phyloP scores from a whole-genome alignment of 2,888 invertebrate species.

The Schrankia costaestrigalis region DNA sequence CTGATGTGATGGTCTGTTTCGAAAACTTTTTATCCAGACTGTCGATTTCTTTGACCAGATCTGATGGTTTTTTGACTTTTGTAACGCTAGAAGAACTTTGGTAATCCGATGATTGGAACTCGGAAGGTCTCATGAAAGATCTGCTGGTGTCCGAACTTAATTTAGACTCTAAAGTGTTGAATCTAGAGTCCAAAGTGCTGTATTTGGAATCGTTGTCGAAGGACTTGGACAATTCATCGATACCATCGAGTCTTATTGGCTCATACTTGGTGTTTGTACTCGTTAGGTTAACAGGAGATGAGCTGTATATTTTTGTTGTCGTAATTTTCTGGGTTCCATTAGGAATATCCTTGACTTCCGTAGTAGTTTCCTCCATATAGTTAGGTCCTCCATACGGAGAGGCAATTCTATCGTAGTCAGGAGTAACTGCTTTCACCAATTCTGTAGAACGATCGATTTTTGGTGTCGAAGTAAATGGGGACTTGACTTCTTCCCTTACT shows the following conservation, averaged over 20 bases:
- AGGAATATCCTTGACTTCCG: constrained; percentile 77
- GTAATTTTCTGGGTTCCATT: constrained; percentile 80
- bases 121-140: constrained; percentile 75
- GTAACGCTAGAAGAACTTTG: constrained; percentile 50
- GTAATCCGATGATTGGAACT: constrained; percentile 68
- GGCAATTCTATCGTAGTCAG: constrained; percentile 65
- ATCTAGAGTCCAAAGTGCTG: constrained; percentile 71
- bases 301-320: constrained; percentile 80
- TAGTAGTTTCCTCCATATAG: constrained; percentile 72
- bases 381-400: constrained; percentile 73
- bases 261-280: constrained; percentile 75
- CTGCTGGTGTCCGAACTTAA: constrained; percentile 72
- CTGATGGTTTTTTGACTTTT: constrained; percentile 61
- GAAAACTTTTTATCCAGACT: constrained; percentile 83
- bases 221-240: constrained; percentile 75
- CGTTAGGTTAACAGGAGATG: constrained; percentile 76
- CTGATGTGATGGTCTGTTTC: constrained; percentile 85
- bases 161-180: constrained; percentile 70
- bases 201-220: constrained; percentile 76
- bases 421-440: constrained; percentile 62
- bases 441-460: constrained; percentile 62
- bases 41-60: constrained; percentile 74
- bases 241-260: constrained; percentile 70
- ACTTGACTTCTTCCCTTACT: constrained; percentile 58
- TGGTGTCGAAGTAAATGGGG: constrained; percentile 68